phyloP scores from a whole-genome alignment of 2,113 vertebrate species.

The Sapayoa aenigma region DNA sequence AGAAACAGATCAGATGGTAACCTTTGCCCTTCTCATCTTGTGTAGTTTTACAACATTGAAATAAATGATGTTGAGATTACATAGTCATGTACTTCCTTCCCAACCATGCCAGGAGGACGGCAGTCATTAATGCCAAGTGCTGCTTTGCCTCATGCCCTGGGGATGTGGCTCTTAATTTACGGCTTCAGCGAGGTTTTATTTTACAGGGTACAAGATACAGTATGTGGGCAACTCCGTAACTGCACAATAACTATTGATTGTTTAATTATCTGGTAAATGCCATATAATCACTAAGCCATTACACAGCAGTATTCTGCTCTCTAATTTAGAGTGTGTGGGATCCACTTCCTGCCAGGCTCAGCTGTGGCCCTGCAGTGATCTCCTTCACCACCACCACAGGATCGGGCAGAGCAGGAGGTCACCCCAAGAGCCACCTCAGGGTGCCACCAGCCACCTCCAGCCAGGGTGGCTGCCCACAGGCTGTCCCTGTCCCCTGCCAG shows the following conservation, averaged over 20 bases:
- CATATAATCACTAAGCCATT: constrained; percentile 23
- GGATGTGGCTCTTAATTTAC: not conserved
- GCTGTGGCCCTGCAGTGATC: not conserved
- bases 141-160: not conserved
- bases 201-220: not conserved
- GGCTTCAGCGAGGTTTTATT: not conserved
- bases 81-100: not conserved
- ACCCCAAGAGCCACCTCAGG: not conserved
- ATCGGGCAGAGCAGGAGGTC: not conserved
- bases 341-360: accelerated
- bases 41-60: not conserved
- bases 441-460: not conserved
- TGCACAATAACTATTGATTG: constrained; percentile 57
- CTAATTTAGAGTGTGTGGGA: not conserved
- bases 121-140: not conserved
- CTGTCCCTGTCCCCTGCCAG: not conserved
- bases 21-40: not conserved
- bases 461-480: not conserved
- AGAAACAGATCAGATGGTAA: not conserved
- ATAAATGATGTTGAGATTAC: not conserved
- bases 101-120: not conserved
- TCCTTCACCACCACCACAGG: not conserved
- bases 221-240: not conserved
- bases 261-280: constrained; percentile 60
- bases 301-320: not conserved